phyloP scores from a whole-genome alignment of 2,113 vertebrate genomes.

The Oncorhynchus keta region DNA sequence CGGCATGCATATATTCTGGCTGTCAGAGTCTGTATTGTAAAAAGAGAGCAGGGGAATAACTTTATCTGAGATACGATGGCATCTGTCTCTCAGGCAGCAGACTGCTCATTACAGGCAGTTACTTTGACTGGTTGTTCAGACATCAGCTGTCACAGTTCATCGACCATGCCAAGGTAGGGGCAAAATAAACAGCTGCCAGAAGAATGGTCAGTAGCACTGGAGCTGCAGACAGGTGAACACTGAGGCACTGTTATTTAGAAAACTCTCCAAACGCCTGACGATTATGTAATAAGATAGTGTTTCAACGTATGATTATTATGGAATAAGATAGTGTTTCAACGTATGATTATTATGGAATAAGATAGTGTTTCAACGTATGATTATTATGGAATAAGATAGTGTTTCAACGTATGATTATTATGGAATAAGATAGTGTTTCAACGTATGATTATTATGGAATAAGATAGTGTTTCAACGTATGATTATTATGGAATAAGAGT shows the following conservation, averaged over 20 bases:
- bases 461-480: not conserved
- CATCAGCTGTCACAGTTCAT: constrained; percentile 74
- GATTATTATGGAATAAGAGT: not conserved
- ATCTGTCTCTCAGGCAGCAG: constrained; percentile 72
- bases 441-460: not conserved
- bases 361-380: not conserved
- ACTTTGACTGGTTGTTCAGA: constrained; percentile 70
- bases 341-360: not conserved
- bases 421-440: not conserved
- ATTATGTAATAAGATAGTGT: constrained; percentile 1
- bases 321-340: not conserved
- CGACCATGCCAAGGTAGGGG: constrained; percentile 61
- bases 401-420: not conserved
- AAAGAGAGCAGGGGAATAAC: constrained; percentile 55
- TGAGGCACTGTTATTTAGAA: constrained; percentile 20
- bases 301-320: not conserved
- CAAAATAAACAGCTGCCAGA: constrained; percentile 69
- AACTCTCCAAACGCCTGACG: constrained; percentile 10
- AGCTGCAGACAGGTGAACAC: constrained; percentile 49
- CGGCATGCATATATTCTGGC: constrained; percentile 27
- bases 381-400: not conserved
- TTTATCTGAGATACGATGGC: constrained; percentile 70
- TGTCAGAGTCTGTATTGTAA: constrained; percentile 38
- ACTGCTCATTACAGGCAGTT: constrained; percentile 70
- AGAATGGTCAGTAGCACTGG: constrained; percentile 45